These are phyloP conservation scores for Limnephilus auricula DNA, from an alignment of 2,888 invertebrate genomes.

Conservation along the genomic window DNA sequence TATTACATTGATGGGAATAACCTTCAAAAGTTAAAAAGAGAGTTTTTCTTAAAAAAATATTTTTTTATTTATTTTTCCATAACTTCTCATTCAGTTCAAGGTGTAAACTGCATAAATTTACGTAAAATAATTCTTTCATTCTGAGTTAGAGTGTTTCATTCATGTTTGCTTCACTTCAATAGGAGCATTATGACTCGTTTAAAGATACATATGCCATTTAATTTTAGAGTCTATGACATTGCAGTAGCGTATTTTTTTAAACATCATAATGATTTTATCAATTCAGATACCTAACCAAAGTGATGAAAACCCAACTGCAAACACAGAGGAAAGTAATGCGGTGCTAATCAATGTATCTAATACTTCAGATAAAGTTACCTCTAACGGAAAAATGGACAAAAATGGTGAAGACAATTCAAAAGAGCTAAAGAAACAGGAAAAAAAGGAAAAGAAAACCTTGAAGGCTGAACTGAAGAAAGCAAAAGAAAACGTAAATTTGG, in stretches of 20 bases:
- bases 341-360: neutral
- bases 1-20: no score
- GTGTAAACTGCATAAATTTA: neutral
- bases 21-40: no score
- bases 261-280: neutral
- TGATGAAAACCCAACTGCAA: neutral
- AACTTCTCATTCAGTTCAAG: neutral
- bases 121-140: neutral
- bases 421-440: neutral
- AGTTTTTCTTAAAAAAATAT: no score
- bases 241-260: neutral
- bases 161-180: no score
- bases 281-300: neutral
- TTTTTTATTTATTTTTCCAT: neutral
- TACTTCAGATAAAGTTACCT: neutral
- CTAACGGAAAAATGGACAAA: neutral
- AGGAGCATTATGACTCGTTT: no score
- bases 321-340: neutral
- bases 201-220: no score
- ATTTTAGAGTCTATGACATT: neutral
- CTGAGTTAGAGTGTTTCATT: no score
- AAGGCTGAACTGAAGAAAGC: neutral
- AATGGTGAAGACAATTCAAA: neutral
- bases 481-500: neutral
- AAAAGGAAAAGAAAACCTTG: neutral